phyloP scores from a whole-genome alignment of 2,888 invertebrate species.

The Gerris lacustris region DNA sequence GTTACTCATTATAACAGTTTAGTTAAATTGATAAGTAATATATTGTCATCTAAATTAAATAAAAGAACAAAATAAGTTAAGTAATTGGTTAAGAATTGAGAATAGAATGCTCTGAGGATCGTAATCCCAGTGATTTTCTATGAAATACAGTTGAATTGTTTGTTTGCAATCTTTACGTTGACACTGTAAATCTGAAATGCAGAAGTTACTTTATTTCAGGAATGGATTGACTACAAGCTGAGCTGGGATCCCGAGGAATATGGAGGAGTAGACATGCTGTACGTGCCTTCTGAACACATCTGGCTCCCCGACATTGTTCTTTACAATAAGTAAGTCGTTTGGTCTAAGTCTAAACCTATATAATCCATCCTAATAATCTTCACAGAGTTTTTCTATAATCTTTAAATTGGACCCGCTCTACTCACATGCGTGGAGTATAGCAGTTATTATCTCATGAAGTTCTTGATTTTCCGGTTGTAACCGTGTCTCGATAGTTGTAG shows the following conservation, averaged over 20 bases:
- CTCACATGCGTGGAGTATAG: neutral
- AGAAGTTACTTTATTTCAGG: slow-evolving; percentile 41
- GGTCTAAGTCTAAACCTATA: neutral
- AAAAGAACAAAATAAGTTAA: no score
- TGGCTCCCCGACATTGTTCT: slow-evolving; percentile 95
- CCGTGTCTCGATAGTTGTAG: no score
- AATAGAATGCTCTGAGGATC: no score
- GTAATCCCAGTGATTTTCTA: no score
- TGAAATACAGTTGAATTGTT: no score
- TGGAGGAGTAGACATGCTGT: slow-evolving; percentile 78
- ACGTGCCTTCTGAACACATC: slow-evolving; percentile 90
- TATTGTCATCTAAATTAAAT: no score
- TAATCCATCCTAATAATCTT: slow-evolving; percentile 3
- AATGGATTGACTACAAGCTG: slow-evolving; percentile 84
- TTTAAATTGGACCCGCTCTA: neutral
- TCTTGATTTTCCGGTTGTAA: no score
- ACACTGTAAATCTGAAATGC: no score
- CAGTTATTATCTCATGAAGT: neutral
- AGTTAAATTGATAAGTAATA: no score
- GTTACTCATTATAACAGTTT: no score
- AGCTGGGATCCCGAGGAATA: slow-evolving; percentile 82
- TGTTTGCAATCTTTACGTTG: no score
- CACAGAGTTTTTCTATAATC: slow-evolving; percentile 1
- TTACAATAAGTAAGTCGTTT: slow-evolving; percentile 62
- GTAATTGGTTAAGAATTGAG: no score